Conservation (phyloP, 2,888 invertebrate species). For the Nezara viridula region DNA sequence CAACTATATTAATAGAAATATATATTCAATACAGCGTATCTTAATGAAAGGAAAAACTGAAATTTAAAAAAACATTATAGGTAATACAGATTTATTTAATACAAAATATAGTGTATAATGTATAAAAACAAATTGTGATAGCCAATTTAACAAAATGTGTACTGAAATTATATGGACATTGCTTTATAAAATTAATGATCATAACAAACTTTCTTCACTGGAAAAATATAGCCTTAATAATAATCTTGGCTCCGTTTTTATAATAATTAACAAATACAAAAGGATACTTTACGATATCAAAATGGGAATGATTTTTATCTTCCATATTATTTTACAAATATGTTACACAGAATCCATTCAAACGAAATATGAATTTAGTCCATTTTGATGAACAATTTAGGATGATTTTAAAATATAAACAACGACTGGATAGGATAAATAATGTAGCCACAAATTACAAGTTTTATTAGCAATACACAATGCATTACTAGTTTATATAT, state of each 20-base stretch:
- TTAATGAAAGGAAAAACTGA: not conserved
- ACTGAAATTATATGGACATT: not conserved
- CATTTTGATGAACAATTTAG: not conserved
- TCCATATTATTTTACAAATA: not conserved
- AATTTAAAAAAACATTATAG: not conserved
- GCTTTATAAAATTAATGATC: not conserved
- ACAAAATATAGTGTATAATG: conserved; percentile 20
- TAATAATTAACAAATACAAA: not conserved
- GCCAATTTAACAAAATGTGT: conserved; percentile 16
- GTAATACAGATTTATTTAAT: conserved; percentile 39
- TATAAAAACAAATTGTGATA: conserved; percentile 35
- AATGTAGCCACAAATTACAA: conserved; percentile 35
- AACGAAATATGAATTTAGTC: not conserved
- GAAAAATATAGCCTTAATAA: not conserved
- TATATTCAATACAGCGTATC: not conserved
- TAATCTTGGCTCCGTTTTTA: not conserved
- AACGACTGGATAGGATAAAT: conserved; percentile 10
- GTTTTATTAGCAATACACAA: conserved; percentile 48
- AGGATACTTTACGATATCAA: not conserved
- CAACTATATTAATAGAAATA: not conserved
- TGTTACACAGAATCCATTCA: not conserved
- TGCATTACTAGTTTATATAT: conserved; percentile 36
- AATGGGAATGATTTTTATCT: not conserved
- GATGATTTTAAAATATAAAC: not conserved
- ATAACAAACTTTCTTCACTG: not conserved